Evolutionary conservation across 2,113 vertebrate species (phyloP).

Genomic region (Catharus minimus): DNA sequence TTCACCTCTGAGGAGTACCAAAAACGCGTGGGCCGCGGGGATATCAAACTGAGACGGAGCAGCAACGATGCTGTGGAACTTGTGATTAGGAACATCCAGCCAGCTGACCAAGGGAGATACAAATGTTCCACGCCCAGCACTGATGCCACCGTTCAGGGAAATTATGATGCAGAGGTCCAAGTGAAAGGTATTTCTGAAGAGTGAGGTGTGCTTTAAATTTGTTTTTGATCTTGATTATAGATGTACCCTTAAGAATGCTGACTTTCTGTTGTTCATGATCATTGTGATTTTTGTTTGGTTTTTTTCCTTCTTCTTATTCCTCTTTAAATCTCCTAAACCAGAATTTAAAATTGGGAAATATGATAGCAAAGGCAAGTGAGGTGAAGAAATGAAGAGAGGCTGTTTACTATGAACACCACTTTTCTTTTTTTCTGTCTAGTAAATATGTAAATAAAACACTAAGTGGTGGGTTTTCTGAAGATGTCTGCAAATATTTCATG

Average conservation of each 20-base stretch:
- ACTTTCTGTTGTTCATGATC: not conserved
- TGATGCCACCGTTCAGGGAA: constrained; percentile 85
- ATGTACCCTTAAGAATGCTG: not conserved
- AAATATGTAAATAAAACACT: constrained; percentile 26
- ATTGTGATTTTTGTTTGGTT: not conserved
- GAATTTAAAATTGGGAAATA: not conserved
- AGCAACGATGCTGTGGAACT: constrained; percentile 84
- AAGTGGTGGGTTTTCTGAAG: constrained; percentile 2
- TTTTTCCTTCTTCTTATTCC: not conserved
- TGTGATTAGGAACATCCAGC: constrained; percentile 78
- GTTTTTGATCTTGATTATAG: not conserved
- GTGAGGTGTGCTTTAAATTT: constrained; percentile 35
- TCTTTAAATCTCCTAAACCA: not conserved
- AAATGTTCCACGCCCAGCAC: constrained; percentile 91
- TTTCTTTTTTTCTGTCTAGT: not conserved
- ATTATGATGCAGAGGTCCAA: constrained; percentile 87
- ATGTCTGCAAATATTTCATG: not conserved
- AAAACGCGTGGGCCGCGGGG: constrained; percentile 75
- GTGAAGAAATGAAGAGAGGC: not conserved
- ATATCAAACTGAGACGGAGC: constrained; percentile 78
- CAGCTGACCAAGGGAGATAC: constrained; percentile 84
- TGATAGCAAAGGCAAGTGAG: not conserved
- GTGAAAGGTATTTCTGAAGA: constrained; percentile 82
- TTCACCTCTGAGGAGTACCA: constrained; percentile 79
- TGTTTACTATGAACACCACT: not conserved